Evolutionary conservation across 2,797 vertebrate genomes (phyloP).

Genomic region (Myotis vivesi): DNA sequence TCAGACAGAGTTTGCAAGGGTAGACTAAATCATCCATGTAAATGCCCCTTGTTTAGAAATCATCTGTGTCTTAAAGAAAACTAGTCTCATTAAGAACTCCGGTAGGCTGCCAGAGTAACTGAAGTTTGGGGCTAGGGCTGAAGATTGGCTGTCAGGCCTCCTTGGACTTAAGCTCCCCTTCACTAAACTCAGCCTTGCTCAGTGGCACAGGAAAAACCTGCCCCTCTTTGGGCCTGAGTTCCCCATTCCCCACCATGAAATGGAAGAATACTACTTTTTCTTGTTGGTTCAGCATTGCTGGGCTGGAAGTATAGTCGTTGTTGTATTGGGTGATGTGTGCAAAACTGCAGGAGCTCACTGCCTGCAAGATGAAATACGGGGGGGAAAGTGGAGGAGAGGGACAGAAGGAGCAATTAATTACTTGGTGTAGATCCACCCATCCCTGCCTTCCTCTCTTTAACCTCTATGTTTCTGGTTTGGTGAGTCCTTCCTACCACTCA

Average conservation of each 20-base stretch:
- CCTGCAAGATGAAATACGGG: conserved; percentile 38
- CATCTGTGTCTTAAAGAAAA: conserved; percentile 26
- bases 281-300: conserved; percentile 45
- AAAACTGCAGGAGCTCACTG: conserved; percentile 54
- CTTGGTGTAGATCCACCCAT: conserved; percentile 18
- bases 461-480: conserved; percentile 62
- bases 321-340: conserved; percentile 68
- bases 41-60: neutral
- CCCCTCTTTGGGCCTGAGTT: conserved; percentile 49
- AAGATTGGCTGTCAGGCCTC: neutral
- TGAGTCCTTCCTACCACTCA: conserved; percentile 67
- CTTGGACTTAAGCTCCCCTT: neutral
- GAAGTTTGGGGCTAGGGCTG: neutral
- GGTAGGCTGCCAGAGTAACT: neutral
- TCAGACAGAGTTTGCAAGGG: neutral
- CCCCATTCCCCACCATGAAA: neutral
- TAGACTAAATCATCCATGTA: neutral
- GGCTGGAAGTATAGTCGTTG: conserved; percentile 48
- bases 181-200: neutral
- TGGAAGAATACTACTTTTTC: conserved; percentile 63
- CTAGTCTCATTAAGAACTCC: neutral
- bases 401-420: neutral
- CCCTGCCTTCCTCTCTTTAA: conserved; percentile 56
- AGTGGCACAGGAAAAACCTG: neutral
- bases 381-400: conserved; percentile 35